These are phyloP conservation scores for Sanderia malayensis DNA, from an alignment of 30 jellyfish, hydroid and myxozoan genomes.

Conservation along the genomic window DNA sequence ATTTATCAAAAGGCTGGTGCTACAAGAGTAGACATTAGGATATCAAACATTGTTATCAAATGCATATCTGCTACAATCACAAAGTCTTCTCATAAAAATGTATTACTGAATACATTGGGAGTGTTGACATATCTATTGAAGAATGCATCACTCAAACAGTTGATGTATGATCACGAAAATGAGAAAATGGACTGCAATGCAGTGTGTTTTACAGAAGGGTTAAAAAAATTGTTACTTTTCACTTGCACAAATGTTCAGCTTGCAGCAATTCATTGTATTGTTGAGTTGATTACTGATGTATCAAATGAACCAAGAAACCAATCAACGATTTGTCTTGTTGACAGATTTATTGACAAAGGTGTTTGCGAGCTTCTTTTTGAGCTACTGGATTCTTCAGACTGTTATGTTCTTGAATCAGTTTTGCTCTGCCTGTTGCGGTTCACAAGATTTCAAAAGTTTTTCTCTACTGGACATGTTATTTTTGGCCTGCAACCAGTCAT, in stretches of 20 bases:
- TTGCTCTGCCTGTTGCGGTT: slow-evolving; percentile 43
- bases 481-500: slow-evolving; percentile 74
- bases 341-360: slow-evolving; percentile 63
- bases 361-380: slow-evolving; percentile 74
- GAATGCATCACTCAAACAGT: background rate
- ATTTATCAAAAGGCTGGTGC: slow-evolving; percentile 35
- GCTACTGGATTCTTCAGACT: slow-evolving; percentile 47
- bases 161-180: slow-evolving; percentile 45
- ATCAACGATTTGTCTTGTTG: background rate
- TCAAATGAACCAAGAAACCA: background rate
- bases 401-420: slow-evolving; percentile 11
- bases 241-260: slow-evolving; percentile 32
- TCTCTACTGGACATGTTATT: slow-evolving; percentile 64
- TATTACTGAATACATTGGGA: slow-evolving; percentile 41
- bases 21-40: background rate
- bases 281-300: slow-evolving; percentile 2
- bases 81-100: slow-evolving; percentile 22
- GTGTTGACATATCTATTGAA: slow-evolving; percentile 40
- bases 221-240: slow-evolving; percentile 67
- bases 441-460: slow-evolving; percentile 34
- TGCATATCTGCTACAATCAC: slow-evolving; percentile 15
- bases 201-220: slow-evolving; percentile 40
- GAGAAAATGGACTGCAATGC: slow-evolving; percentile 22
- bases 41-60: slow-evolving; percentile 21
- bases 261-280: slow-evolving; percentile 57